Evolutionary conservation across 2,113 vertebrate species (phyloP), one percentile per base, ranked within the genome.

Genomic region (Melanostigma gelatinosum): DNA sequence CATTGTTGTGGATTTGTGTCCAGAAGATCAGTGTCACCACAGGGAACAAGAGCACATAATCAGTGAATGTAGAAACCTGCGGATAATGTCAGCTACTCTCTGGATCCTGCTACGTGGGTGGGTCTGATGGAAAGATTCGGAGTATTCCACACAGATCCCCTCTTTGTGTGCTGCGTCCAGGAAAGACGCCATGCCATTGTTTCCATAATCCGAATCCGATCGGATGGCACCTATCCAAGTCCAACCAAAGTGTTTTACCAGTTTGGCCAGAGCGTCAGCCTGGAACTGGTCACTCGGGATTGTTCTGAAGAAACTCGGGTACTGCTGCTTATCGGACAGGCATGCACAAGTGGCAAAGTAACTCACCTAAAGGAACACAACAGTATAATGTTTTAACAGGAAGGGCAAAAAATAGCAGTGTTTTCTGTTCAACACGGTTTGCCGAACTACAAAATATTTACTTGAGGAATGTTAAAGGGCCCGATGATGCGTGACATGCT

Each of bases 241-340:
- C 95, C 95, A 95, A 20, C 85, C 94, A 63, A 94, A 95, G 4
- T 92, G 87, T 57, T 94, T 94, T 1, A 95, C 68, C 61, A 95
- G 16, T 22, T 85, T 87, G 1, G 93, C 93, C 63, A 95, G 85
- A 0, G 93, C 94, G 0, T 15, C 85, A 11, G 93, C 94, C 84
- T 95, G 95, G 58, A 92, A 94, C 50, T 92, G 85, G 44, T 95
- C 95, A 61, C 94, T 95, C 1, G 95, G 93, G 13, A 95, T 91
- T 15, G 94, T 95, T 84, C 95, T 92, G 76, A 95, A 93, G 77
- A 95, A 95, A 2, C 44, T 84, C 0, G 94, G 94, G 63, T 91
- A 91, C 75, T 94, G 90, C 8, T 79, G 48, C 71, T 94, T 94
- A 77, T 96, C 48, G 52, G 94, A 95, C 46, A 95, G 83, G 55